Evolutionary conservation across 2,113 vertebrate genomes (phyloP), one percentile per base, ranked within the genome.

Genomic region (Corynorhinus townsendii): DNA sequence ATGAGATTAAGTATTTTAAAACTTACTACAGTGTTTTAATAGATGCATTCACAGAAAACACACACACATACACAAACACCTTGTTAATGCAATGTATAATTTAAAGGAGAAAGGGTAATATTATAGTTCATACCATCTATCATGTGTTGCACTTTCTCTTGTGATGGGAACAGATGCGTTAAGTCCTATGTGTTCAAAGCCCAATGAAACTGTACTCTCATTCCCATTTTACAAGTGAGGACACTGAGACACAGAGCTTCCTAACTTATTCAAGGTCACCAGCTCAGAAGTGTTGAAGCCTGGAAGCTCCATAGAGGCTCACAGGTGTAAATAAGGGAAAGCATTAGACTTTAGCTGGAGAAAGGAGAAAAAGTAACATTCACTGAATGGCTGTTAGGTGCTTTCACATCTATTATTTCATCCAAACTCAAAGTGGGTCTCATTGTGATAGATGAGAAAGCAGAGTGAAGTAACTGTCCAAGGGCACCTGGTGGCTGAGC

Each of bases 1-100:
- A 94, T 94, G 90, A 76, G 91, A 88, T 96, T 56, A 56, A 95
- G 94, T 54, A 90, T 76, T 79, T 92, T 10, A 93, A 86, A 93
- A 93, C 28, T 77, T 85, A 47, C 28, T 76, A 22, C 64, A 76
- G 77, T 9, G 56, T 88, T 82, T 94, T 45, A 69, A 73, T 38
- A 76, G 45, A 95, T 52, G 6, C 26, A 79, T 62, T 95, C 73
- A 90, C 12, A 79, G 22, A 77, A 72, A 71, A 94, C 84, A 91
- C 45, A 47, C 47, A 49, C 47, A 45, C 45, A 45, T 10, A 45
- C 45, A 62, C 24, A 62, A 10, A 62, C 59, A 80, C 17, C 80
- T 20, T 82, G 79, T 45, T 79, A 79, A 68, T 24, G n/a, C 9
- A 69, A 77, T 90, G 87, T 82, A 64, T 85, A 90, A 93, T 62